phyloP scores from a whole-genome alignment of 2,113 vertebrate species.

The Caloenas nicobarica region DNA sequence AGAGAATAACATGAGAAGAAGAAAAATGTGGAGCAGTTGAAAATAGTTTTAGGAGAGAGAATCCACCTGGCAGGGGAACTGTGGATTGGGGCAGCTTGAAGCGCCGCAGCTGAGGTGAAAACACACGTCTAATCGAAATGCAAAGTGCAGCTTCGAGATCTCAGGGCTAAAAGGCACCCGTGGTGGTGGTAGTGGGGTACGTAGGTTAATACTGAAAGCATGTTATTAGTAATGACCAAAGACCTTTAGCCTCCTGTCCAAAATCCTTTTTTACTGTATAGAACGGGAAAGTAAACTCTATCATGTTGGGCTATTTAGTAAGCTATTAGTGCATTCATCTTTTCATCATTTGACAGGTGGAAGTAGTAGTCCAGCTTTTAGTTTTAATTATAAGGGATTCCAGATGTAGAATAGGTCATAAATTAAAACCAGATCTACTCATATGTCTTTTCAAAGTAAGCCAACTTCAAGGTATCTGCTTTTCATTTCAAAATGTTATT shows the following conservation, averaged over 20 bases:
- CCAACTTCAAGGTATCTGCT: constrained; percentile 97
- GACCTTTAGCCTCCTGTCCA: constrained; percentile 80
- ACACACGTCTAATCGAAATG: neutral
- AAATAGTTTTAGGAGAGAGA: neutral
- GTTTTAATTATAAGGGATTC: constrained; percentile 99
- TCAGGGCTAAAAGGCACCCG: neutral
- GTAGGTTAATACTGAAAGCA: constrained; percentile 74
- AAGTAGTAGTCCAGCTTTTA: constrained; percentile 97
- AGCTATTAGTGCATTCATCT: constrained; percentile 98
- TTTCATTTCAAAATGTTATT: constrained; percentile 99
- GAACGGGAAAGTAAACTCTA: constrained; percentile 74
- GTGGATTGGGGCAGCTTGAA: neutral
- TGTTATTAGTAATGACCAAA: constrained; percentile 76
- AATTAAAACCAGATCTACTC: constrained; percentile 99
- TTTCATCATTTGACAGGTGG: constrained; percentile 99
- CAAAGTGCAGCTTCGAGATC: neutral
- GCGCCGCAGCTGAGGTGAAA: neutral
- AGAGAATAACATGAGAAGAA: neutral
- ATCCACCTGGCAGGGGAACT: neutral
- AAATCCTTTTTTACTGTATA: constrained; percentile 76
- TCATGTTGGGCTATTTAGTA: constrained; percentile 85
- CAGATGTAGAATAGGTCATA: constrained; percentile 96
- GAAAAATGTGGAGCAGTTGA: neutral
- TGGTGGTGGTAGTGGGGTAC: constrained; percentile 42
- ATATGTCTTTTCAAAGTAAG: constrained; percentile 96